phyloP scores from a whole-genome alignment of 2,113 vertebrate genomes.

The Xenotilapia leptura region DNA sequence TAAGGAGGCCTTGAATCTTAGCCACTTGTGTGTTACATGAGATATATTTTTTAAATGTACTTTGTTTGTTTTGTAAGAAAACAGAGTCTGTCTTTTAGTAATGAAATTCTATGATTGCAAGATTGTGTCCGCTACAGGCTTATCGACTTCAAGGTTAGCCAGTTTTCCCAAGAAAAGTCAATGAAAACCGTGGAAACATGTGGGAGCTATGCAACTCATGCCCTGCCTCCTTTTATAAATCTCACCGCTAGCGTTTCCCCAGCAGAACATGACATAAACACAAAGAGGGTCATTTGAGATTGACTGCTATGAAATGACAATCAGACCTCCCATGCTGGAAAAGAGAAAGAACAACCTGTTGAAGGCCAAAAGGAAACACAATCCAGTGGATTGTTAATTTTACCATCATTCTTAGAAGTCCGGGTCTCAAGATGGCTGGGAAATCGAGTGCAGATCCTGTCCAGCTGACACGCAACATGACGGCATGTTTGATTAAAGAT shows the following conservation, averaged over 20 bases:
- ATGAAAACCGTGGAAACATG: conserved; percentile 37
- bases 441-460: neutral
- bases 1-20: conserved; percentile 47
- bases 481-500: conserved; percentile 24
- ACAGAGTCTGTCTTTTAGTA: conserved; percentile 23
- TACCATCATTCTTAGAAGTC: neutral
- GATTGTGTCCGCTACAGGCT: conserved; percentile 18
- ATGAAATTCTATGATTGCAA: conserved; percentile 43
- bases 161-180: conserved; percentile 17
- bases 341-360: conserved; percentile 8
- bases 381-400: conserved; percentile 29
- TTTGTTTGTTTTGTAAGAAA: conserved; percentile 52
- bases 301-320: conserved; percentile 43
- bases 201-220: conserved; percentile 27
- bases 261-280: conserved; percentile 50
- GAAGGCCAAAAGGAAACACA: conserved; percentile 43
- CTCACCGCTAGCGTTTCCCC: conserved; percentile 5
- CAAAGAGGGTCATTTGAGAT: conserved; percentile 18
- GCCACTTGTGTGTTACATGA: conserved; percentile 31
- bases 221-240: conserved; percentile 38
- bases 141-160: conserved; percentile 48
- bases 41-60: conserved; percentile 41
- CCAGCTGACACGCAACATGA: conserved; percentile 42
- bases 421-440: neutral
- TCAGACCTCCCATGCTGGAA: conserved; percentile 36